These are phyloP conservation scores for Mylabris sibirica DNA, from an alignment of 2,888 invertebrate species.

Conservation along the genomic window DNA sequence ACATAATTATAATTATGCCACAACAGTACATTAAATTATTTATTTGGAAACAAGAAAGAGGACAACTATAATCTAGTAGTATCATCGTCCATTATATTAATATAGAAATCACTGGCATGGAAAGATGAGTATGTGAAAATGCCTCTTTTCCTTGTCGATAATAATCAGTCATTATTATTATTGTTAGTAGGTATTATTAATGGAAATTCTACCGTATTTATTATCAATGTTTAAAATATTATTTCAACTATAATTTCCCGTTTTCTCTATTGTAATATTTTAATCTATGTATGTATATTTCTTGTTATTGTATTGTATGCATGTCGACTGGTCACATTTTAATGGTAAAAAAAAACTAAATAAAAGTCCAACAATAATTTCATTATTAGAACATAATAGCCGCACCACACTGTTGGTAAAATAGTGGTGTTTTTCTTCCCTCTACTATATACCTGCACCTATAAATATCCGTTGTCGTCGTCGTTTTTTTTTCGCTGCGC, in stretches of 20 bases:
- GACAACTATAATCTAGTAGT: not conserved
- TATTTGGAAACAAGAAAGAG: not conserved
- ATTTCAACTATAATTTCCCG: not conserved
- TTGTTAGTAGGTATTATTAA: not conserved
- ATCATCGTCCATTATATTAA: constrained; percentile 10
- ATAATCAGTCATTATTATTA: constrained; percentile 10
- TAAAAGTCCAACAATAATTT: constrained; percentile 21
- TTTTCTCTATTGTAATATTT: not conserved
- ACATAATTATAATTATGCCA: not conserved
- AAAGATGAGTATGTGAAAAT: constrained; percentile 14
- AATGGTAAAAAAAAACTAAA: constrained; percentile 32
- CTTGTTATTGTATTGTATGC: constrained; percentile 29
- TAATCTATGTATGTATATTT: too few species aligned
- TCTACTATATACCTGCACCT: not conserved
- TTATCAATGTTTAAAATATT: not conserved
- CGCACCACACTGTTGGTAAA: not conserved
- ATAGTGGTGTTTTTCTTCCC: not conserved
- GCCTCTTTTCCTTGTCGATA: not conserved
- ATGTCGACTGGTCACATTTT: constrained; percentile 45
- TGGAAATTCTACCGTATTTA: not conserved
- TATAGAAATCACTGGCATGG: constrained; percentile 6
- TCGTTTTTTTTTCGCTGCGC: not conserved
- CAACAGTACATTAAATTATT: not conserved
- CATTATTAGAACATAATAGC: constrained; percentile 10
- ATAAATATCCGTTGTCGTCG: not conserved